Percentiles rank a stretch among this genome's conserved stretches.
These are phyloP conservation scores for Drosophila cracens DNA, from an alignment of 2,888 invertebrate genomes.

Conservation along the genomic window DNA sequence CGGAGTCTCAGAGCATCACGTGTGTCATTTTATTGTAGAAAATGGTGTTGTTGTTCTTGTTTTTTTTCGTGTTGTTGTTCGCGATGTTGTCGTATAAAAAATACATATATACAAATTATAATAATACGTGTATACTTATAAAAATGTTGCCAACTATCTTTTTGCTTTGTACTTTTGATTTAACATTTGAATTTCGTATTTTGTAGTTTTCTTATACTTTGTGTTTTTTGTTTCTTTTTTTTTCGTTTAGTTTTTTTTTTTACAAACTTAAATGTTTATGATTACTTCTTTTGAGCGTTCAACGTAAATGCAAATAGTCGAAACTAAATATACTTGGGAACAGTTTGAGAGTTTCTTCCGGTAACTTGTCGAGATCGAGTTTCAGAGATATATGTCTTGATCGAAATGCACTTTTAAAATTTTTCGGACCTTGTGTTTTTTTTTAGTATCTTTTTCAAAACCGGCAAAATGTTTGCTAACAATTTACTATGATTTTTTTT, in stretches of 20 bases:
- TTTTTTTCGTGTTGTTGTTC: conserved; percentile 55
- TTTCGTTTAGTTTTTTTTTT: conserved; percentile 4
- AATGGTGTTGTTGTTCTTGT: conserved; percentile 23
- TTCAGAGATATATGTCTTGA: conserved; percentile 36
- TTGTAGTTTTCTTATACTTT: conserved; percentile 32
- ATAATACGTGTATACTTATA: conserved; percentile 71
- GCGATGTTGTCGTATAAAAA: conserved; percentile 73
- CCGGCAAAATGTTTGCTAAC: conserved; percentile 41
- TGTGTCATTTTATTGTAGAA: conserved; percentile 37
- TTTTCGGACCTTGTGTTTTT: conserved; percentile 34
- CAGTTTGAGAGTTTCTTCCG: conserved; percentile 48
- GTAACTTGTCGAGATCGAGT: conserved; percentile 54
- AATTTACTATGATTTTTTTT: conserved; percentile 19
- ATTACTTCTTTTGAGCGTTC: conserved; percentile 32
- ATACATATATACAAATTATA: conserved; percentile 75
- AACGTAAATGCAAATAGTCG: conserved; percentile 58
- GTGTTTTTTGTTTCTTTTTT: conserved; percentile 19
- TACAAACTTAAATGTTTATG: conserved; percentile 47
- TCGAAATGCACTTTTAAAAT: conserved; percentile 60
- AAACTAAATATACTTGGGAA: conserved; percentile 50
- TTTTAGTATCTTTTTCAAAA: conserved; percentile 34
- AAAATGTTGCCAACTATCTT: conserved; percentile 79
- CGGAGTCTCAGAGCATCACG: conserved; percentile 59
- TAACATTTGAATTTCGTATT: conserved; percentile 68
- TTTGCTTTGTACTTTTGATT: conserved; percentile 79